Conservation (phyloP, 2,113 vertebrate species). For the Anarrhichthys ocellatus region DNA sequence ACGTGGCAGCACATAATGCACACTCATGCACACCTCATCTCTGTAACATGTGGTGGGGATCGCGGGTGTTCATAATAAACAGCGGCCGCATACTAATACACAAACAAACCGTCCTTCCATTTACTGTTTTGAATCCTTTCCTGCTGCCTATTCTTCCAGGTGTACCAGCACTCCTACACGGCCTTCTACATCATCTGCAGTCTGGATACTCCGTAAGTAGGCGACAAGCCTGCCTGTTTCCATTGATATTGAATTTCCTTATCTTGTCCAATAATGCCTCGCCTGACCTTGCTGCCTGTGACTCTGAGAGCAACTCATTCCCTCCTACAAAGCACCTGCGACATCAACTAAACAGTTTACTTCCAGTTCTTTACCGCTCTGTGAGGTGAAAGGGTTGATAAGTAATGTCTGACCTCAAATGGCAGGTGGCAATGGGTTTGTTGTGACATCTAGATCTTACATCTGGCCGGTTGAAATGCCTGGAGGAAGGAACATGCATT, state of each 20-base stretch:
- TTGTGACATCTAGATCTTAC: neutral
- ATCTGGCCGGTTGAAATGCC: neutral
- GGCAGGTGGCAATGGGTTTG: neutral
- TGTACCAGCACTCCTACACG: constrained; percentile 93
- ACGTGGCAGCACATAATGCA: neutral
- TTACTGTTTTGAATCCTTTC: neutral
- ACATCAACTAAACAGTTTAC: neutral
- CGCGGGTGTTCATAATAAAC: constrained; percentile 3
- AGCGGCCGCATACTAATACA: constrained; percentile 5
- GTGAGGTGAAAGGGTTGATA: neutral
- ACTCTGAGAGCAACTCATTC: neutral
- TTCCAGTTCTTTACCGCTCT: neutral
- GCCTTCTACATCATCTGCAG: constrained; percentile 94
- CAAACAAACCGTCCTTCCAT: neutral
- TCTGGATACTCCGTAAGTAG: constrained; percentile 84
- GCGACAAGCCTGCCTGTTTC: neutral
- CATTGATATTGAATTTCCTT: constrained; percentile 19
- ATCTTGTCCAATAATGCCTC: constrained; percentile 5
- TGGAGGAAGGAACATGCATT: neutral
- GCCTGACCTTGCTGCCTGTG: constrained; percentile 7
- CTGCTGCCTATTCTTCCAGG: constrained; percentile 75
- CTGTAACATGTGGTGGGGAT: neutral
- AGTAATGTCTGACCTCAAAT: neutral
- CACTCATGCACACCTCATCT: neutral
- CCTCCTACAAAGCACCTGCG: constrained; percentile 13